Base-by-base conservation (phyloP, 2,113 vertebrate genomes). In the Alosa alosa region DNA sequence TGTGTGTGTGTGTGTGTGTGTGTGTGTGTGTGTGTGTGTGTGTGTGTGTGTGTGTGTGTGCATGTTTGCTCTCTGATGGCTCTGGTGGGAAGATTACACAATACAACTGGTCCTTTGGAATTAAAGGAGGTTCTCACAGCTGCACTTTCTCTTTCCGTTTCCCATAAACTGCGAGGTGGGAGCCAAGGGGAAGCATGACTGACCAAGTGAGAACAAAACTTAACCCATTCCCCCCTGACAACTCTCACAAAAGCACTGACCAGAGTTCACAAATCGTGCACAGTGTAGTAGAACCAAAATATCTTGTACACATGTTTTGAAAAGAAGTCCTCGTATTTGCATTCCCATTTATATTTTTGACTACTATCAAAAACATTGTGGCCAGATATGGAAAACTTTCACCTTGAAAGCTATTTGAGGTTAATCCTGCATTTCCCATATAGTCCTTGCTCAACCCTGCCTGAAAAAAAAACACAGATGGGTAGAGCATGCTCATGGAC, bases 121-220 rank as follows among this genome's bases (percentile, higher is more conserved):
- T 84, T 81, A 85, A 89, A 87, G 86, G 88, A 81, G 81, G 86
- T 83, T 87, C 84, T 88, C 82, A 87, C 72, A 39, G 31, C 72
- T 39, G 31, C 36, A 78, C 72, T 78, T 78, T 78, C 72, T 90
- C 85, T 87, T 86, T 88, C 83, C 87, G 89, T 90, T 86, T 92
- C 88, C 90, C 85, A 89, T 87, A 85, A 89, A 47, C 52, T 39
- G 0, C 11, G 0, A 1, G 55, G 81, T 91, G 22, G 86, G 88
- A 91, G 90, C 44, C 31, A 82, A 83, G 50, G 31, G 2, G 22
- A 81, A 87, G 52, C 25, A 47, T 78, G 11, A 84, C 50, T 82
- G 52, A 82, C 81, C 82, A 82, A 60, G 17, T 75, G 57, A 81
- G 82, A 82, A 44, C 41, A 44, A 39, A 39, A 81, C 15, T 3